phyloP scores from a whole-genome alignment of 2,797 vertebrate species.

The Bucorvus abyssinicus region DNA sequence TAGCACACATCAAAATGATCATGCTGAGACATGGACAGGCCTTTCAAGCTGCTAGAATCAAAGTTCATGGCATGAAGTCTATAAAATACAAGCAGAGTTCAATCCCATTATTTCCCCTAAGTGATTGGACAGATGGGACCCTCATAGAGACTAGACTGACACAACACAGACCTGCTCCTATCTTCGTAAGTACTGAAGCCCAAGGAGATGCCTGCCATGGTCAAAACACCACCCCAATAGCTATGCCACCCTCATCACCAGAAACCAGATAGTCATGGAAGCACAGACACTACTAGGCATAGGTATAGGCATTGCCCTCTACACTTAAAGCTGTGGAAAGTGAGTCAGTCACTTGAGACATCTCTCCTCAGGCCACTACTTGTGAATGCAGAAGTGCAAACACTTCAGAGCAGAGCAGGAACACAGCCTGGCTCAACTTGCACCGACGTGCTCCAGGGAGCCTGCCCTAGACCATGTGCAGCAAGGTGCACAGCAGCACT shows the following conservation, averaged over 20 bases:
- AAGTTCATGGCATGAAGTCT: not conserved
- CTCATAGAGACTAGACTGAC: not conserved
- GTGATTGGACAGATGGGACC: not conserved
- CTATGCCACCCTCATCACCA: too few species aligned
- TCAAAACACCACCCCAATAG: fast-evolving
- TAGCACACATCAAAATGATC: not conserved
- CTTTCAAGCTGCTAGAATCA: not conserved
- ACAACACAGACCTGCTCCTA: not conserved
- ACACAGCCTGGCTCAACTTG: not conserved
- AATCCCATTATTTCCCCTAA: not conserved
- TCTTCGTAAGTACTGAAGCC: not conserved
- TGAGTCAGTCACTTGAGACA: not conserved
- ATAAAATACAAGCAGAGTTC: not conserved
- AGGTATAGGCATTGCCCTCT: not conserved
- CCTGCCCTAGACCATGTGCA: not conserved
- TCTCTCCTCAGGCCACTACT: too few species aligned
- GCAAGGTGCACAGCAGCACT: not conserved
- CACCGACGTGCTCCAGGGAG: fast-evolving
- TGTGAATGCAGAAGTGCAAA: not conserved
- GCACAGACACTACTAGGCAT: not conserved
- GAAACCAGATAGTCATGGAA: not conserved
- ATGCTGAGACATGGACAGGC: not conserved
- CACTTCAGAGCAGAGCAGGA: not conserved
- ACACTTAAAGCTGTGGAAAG: not conserved
- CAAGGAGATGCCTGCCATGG: not conserved